phyloP scores from a whole-genome alignment of 2,888 invertebrate species.

The Coleophora flavipennella region DNA sequence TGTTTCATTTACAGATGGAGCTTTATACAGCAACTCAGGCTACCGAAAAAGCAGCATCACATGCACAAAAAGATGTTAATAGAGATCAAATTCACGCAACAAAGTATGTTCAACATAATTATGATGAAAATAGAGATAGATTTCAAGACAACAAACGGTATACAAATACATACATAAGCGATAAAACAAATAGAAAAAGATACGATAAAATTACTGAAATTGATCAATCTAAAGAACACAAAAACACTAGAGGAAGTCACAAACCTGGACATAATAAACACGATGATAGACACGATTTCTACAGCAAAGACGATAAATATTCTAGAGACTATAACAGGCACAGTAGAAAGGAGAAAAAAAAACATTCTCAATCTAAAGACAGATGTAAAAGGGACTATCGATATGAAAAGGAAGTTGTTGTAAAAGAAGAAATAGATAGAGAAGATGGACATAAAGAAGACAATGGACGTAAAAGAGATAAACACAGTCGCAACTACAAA shows the following conservation, averaged over 20 bases:
- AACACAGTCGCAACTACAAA: not conserved
- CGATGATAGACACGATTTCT: not conserved
- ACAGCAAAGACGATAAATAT: not conserved
- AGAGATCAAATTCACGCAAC: not conserved
- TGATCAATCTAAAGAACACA: not conserved
- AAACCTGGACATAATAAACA: not conserved
- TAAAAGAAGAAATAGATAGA: not conserved
- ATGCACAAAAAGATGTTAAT: not conserved
- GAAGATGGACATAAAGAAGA: conserved; percentile 1
- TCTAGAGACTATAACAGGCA: not conserved
- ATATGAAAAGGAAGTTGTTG: conserved; percentile 4
- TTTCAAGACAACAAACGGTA: not conserved
- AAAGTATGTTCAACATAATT: not conserved
- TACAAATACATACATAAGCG: not conserved
- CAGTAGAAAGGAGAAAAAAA: not conserved
- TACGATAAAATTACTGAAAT: not conserved
- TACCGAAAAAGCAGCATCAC: conserved; percentile 14
- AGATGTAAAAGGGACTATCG: not conserved
- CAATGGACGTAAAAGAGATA: not conserved
- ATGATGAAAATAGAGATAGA: not conserved
- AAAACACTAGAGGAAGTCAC: not conserved
- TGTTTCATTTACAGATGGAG: conserved; percentile 32
- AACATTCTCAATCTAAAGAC: conserved; percentile 1
- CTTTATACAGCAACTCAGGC: conserved; percentile 13
- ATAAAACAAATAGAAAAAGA: not conserved